Base-by-base conservation (phyloP, 1,140 invertebrate species). In the Cherax destructor region DNA sequence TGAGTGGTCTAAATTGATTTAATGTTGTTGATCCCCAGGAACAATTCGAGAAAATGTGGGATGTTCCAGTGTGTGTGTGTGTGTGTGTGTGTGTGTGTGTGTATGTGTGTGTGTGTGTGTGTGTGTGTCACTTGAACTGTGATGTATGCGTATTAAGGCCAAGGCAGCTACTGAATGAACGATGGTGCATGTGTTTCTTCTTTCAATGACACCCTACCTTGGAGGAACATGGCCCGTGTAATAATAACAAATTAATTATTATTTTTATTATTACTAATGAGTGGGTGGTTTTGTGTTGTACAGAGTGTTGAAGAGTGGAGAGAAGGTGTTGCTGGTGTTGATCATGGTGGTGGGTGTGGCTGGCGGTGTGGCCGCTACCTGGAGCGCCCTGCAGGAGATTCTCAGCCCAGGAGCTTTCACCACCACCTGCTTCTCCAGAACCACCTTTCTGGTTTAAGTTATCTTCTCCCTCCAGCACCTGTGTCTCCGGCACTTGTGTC, bases 381-480 rank as follows among this genome's bases (percentile, higher is more conserved):
- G 80, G 83, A 89, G 86, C 13, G 91, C 91, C 76, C 13, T 83
- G 10, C 9, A 13, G 16, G 59, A 52, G 52, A 92, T 92, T 79
- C 56, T 84, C 59, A 47, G 21, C n/a, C 79, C 41, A 5, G 16
- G 69, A 41, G 65, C 86, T 47, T 92, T 92, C 87, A 59, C n/a
- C 18, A 83, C 10, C 78, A 89, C 87, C 83, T 92, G 91, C 80
- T 92, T 92, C 87, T 79, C 90, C 50, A 69, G 65, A 3, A 4
- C 74, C 69, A 72, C 74, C 7, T 91, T 91, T 24, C 56, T 59
- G 49, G 52, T 10, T 6, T 59, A 77, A 18, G 41, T 4, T 3
- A 1, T 5, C 5, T 6, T 65, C 61, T 65, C 52, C 52, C 52
- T 56, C 52, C 13, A 9, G 3, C 52, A 56, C 52, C 52, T 56